A percentile compares a stretch with the other conserved stretches of the same genome.
These are phyloP conservation scores for Caenorhabditis wallacei DNA, from an alignment of 2,888 invertebrate species.

Conservation along the genomic window DNA sequence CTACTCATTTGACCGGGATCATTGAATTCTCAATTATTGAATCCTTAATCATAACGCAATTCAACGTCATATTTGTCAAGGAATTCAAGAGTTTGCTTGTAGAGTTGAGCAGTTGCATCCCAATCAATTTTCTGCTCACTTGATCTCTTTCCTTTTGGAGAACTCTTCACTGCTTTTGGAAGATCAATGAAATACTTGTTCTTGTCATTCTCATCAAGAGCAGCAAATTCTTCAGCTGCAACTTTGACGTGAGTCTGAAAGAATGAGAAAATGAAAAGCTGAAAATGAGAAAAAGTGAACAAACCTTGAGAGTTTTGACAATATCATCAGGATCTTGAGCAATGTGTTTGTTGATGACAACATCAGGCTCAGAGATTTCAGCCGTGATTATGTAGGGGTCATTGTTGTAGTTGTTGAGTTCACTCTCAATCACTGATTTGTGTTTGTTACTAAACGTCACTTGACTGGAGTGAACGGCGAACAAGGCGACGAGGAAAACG, in stretches of 20 bases:
- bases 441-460: neutral
- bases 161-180: neutral
- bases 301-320: neutral
- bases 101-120: slow-evolving; percentile 22
- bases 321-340: neutral
- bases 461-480: neutral
- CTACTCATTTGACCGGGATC: neutral
- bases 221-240: neutral
- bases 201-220: neutral
- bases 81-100: slow-evolving; percentile 31
- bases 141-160: slow-evolving; percentile 4
- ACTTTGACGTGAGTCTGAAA: slow-evolving; percentile 2
- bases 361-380: slow-evolving; percentile 11
- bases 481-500: slow-evolving; percentile 23
- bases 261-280: no score
- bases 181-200: neutral
- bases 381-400: slow-evolving; percentile 1
- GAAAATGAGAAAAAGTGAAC: no score
- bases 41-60: slow-evolving; percentile 20
- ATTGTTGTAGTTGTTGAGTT: neutral
- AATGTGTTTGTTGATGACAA: slow-evolving; percentile 14
- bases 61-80: slow-evolving; percentile 40
- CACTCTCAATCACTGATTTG: neutral
- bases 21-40: neutral
- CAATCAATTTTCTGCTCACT: neutral